phyloP scores from a whole-genome alignment of 2,888 invertebrate species.

The Philereme transversata region DNA sequence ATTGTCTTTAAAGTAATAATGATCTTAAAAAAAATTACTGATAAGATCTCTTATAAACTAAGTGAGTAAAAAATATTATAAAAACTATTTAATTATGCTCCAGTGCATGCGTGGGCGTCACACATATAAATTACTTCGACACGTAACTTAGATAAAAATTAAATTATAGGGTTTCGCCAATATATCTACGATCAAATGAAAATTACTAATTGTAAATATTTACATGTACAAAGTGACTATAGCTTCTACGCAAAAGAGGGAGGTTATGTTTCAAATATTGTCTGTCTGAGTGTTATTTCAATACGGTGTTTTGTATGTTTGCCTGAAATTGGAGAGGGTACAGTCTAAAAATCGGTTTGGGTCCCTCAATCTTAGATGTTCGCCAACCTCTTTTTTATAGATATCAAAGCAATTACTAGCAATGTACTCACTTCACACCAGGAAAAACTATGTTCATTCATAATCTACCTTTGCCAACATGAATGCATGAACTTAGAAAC shows the following conservation, averaged over 20 bases:
- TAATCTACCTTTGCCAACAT: not conserved
- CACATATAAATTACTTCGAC: conserved; percentile 27
- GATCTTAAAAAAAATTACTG: conserved; percentile 6
- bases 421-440: not conserved
- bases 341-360: too few relatives aligned
- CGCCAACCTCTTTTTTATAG: too few relatives aligned
- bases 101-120: conserved; percentile 23
- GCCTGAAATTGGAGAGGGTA: too few relatives aligned
- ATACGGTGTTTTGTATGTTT: too few relatives aligned
- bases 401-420: too few relatives aligned
- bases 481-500: too few relatives aligned
- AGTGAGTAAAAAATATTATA: conserved; percentile 18
- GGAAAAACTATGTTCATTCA: not conserved
- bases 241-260: too few relatives aligned
- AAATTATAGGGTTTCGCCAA: conserved; percentile 30
- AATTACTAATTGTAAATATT: conserved; percentile 19
- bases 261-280: too few relatives aligned
- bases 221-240: too few relatives aligned
- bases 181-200: conserved; percentile 9
- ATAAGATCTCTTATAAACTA: conserved; percentile 8
- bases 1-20: not conserved
- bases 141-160: conserved; percentile 29
- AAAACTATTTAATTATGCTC: conserved; percentile 28
- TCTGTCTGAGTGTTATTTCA: too few relatives aligned
- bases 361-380: too few relatives aligned